A percentile compares a stretch with the other conserved stretches of the same genome.
phyloP scores from a whole-genome alignment of 2,113 vertebrate genomes.

The Ceyx cyanopectus region DNA sequence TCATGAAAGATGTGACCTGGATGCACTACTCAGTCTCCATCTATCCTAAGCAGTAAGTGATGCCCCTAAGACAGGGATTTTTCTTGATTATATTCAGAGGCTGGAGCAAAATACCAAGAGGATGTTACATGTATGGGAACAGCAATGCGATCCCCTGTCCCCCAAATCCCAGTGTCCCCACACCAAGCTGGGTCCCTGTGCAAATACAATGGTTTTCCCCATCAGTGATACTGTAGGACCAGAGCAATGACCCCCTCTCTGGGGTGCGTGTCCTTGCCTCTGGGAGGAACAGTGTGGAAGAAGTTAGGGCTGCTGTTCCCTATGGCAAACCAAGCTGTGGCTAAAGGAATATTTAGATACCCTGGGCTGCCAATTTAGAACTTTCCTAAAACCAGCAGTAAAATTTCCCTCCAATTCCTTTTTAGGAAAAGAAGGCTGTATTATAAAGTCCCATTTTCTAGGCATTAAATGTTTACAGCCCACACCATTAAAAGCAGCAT shows the following conservation, averaged over 20 bases:
- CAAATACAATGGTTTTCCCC: background rate
- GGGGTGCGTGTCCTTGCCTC: background rate
- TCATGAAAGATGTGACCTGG: background rate
- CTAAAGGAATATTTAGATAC: slow-evolving; percentile 49
- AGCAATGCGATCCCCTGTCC: background rate
- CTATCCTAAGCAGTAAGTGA: background rate
- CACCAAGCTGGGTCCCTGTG: background rate
- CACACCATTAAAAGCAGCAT: slow-evolving; percentile 2
- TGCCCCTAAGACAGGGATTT: background rate
- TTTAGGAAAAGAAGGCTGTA: slow-evolving; percentile 60
- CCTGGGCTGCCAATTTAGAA: slow-evolving; percentile 47
- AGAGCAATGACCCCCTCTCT: background rate
- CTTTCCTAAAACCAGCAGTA: slow-evolving; percentile 45
- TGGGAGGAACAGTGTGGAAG: background rate
- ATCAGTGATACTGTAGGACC: background rate
- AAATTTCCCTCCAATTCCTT: slow-evolving; percentile 51
- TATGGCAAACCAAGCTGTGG: slow-evolving; percentile 28
- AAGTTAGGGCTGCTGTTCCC: background rate
- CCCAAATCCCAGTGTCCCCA: background rate
- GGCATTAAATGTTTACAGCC: slow-evolving; percentile 39
- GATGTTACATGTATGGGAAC: background rate
- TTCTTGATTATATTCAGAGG: background rate
- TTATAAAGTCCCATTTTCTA: slow-evolving; percentile 45
- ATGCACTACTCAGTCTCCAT: background rate
- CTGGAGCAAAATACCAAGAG: background rate